These are phyloP conservation scores for Tyrophagus putrescentiae DNA, from an alignment of 1,140 invertebrate species.

Conservation along the genomic window DNA sequence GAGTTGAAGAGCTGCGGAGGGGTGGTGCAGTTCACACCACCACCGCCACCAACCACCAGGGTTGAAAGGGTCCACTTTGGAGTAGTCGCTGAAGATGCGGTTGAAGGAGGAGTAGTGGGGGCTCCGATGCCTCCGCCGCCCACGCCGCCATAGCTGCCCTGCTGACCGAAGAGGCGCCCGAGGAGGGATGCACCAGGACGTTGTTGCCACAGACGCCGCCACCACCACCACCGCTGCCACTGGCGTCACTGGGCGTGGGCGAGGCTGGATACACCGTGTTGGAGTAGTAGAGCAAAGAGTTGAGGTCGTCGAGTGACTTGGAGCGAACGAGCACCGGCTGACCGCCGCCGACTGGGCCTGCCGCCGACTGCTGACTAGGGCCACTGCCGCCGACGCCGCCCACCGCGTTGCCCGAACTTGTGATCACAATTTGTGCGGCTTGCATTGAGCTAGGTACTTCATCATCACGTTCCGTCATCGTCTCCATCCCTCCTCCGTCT, in stretches of 20 bases:
- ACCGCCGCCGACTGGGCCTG: neutral
- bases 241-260: too few species aligned
- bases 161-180: neutral
- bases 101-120: conserved; percentile 14
- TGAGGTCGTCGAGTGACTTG: conserved; percentile 4
- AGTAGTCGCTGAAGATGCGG: neutral
- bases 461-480: neutral
- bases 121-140: too few species aligned
- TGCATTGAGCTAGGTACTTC: conserved; percentile 3
- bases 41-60: too few species aligned
- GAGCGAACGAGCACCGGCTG: neutral
- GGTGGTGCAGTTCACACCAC: too few species aligned
- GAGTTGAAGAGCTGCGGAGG: too few species aligned
- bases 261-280: neutral
- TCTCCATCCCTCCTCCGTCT: neutral
- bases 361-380: neutral
- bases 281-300: neutral
- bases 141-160: neutral
- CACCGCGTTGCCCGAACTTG: neutral
- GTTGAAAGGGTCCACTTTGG: too few species aligned
- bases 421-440: conserved; percentile 14
- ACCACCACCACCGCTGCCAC: neutral
- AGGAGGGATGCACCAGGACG: neutral
- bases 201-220: neutral
- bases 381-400: too few species aligned